Evolutionary conservation across 2,888 invertebrate species (phyloP).

Genomic region (Lacanobia wlatinum): DNA sequence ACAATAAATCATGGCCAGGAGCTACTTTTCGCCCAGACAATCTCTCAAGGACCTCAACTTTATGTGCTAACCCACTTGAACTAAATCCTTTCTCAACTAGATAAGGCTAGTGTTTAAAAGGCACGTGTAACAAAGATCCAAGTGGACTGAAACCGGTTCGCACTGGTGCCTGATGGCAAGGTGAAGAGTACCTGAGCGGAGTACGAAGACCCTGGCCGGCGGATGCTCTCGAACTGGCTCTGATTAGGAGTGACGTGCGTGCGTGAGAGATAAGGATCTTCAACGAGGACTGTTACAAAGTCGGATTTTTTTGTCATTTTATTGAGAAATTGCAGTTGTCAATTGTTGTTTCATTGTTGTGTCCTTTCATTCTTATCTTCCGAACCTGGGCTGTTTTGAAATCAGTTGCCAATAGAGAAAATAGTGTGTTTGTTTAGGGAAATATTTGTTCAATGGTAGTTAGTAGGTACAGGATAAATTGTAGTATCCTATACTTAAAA

Average conservation of each 20-base stretch:
- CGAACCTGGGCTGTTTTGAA: too few species aligned
- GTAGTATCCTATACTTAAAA: too few species aligned
- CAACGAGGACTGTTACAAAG: neutral
- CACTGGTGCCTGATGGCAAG: conserved; percentile 11
- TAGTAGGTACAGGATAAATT: too few species aligned
- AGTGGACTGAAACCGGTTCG: conserved; percentile 32
- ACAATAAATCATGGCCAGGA: neutral
- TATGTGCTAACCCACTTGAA: conserved; percentile 20
- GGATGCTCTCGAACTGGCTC: conserved; percentile 11
- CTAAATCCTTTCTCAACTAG: conserved; percentile 18
- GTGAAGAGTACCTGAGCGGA: conserved; percentile 24
- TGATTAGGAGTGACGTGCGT: conserved; percentile 32
- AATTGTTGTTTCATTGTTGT: neutral
- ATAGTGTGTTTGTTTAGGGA: too few species aligned
- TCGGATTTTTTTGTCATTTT: neutral
- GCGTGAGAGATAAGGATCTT: conserved; percentile 14
- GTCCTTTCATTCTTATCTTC: too few species aligned
- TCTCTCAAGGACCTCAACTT: neutral
- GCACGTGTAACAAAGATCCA: neutral
- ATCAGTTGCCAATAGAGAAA: too few species aligned
- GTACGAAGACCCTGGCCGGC: neutral
- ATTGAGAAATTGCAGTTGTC: neutral
- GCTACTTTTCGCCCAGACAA: neutral
- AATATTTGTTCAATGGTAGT: too few species aligned
- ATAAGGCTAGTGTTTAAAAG: neutral